Conservation (phyloP, 1,140 invertebrate species). For the Drusus annulatus region DNA sequence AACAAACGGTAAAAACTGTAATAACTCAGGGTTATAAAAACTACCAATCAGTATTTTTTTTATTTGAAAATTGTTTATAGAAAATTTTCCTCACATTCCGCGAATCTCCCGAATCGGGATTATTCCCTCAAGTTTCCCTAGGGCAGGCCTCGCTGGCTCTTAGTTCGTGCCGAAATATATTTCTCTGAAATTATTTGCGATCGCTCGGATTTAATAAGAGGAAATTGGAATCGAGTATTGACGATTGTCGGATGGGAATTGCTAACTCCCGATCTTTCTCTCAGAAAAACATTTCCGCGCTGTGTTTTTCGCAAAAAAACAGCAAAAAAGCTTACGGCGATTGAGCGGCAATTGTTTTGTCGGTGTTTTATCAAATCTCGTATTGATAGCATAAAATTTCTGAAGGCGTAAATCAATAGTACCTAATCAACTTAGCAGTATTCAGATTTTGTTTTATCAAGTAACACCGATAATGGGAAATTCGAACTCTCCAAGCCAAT, state of each 20-base stretch:
- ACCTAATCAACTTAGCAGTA: neutral
- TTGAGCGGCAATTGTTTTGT: slow-evolving; percentile 32
- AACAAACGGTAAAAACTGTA: too few relatives aligned
- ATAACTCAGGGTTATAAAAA: too few relatives aligned
- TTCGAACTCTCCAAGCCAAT: too few relatives aligned
- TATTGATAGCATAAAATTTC: slow-evolving; percentile 6
- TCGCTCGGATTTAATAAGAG: slow-evolving; percentile 55
- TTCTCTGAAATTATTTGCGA: slow-evolving; percentile 51
- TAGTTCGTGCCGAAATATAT: slow-evolving; percentile 35
- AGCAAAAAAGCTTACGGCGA: neutral
- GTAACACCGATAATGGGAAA: too few relatives aligned
- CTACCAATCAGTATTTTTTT: slow-evolving; percentile 17
- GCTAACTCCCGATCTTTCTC: slow-evolving; percentile 30
- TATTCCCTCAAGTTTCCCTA: slow-evolving; percentile 5
- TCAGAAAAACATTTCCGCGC: slow-evolving; percentile 8
- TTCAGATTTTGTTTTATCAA: neutral
- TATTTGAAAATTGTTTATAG: slow-evolving; percentile 30
- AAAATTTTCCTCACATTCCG: slow-evolving; percentile 24
- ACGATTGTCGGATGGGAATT: slow-evolving; percentile 51
- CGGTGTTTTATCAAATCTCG: slow-evolving; percentile 27
- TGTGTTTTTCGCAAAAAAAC: slow-evolving; percentile 21
- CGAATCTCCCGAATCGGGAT: slow-evolving; percentile 15
- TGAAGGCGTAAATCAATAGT: too few relatives aligned
- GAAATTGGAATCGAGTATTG: slow-evolving; percentile 55
- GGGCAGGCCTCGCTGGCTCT: neutral